These are phyloP conservation scores for Drosophila kanapiae DNA, from an alignment of 1,140 invertebrate species.

Conservation along the genomic window DNA sequence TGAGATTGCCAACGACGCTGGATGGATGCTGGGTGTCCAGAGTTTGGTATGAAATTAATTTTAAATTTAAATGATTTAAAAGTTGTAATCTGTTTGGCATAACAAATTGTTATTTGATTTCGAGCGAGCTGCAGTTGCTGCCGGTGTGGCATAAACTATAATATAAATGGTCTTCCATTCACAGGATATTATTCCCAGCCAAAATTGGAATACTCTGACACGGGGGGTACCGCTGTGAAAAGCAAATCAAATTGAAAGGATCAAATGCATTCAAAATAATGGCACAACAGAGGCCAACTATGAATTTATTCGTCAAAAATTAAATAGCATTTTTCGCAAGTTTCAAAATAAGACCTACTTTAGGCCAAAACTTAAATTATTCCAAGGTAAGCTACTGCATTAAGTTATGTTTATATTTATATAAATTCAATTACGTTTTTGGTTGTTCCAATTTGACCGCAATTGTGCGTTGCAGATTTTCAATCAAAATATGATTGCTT, in stretches of 20 bases:
- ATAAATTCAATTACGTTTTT: neutral
- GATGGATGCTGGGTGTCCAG: conserved; percentile 49
- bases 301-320: too few relatives aligned
- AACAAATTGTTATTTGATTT: conserved; percentile 59
- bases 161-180: neutral
- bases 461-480: conserved; percentile 14
- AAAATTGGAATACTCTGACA: neutral
- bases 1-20: conserved; percentile 35
- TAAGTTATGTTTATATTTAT: neutral
- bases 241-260: conserved; percentile 20
- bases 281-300: too few relatives aligned
- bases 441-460: neutral
- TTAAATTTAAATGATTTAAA: conserved; percentile 62
- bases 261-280: neutral
- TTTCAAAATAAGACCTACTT: too few relatives aligned
- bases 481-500: conserved; percentile 47
- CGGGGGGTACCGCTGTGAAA: neutral
- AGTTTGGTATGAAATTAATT: conserved; percentile 61
- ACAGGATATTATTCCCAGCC: conserved; percentile 3
- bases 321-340: neutral
- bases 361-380: too few relatives aligned
- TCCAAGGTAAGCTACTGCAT: neutral
- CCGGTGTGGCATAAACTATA: conserved; percentile 7
- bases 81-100: conserved; percentile 52
- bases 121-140: conserved; percentile 22